Percentiles rank a stretch among this genome's conserved stretches.
Conservation (phyloP, 1,140 invertebrate species). For the Potamilus streckersoni region DNA sequence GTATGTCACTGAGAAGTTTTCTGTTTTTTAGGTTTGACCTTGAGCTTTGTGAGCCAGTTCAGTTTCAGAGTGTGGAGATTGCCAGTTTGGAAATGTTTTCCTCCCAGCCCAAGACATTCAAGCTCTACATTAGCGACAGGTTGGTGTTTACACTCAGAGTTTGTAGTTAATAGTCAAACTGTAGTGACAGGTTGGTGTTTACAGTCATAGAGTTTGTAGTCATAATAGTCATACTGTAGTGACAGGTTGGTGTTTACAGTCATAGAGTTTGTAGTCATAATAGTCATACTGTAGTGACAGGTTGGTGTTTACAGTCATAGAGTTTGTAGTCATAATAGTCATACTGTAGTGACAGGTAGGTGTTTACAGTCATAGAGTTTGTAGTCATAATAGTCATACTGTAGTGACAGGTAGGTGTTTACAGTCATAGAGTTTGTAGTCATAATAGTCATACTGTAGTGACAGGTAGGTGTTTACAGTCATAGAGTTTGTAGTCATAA, state of each 20-base stretch:
- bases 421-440: not conserved
- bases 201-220: not conserved
- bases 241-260: not conserved
- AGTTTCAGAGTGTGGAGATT: slow-evolving; percentile 85
- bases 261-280: not conserved
- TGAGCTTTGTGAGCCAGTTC: slow-evolving; percentile 97
- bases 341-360: not conserved
- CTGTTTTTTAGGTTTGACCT: slow-evolving; percentile 85
- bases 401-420: not conserved
- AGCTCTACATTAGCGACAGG: slow-evolving; percentile 81
- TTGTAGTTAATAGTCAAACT: not conserved
- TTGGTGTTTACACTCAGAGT: slow-evolving; percentile 29
- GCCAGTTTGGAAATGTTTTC: slow-evolving; percentile 99
- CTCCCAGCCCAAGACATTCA: slow-evolving; percentile 92
- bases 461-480: too few species aligned
- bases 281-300: not conserved
- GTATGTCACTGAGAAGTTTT: not conserved
- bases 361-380: not conserved
- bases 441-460: too few species aligned
- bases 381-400: not conserved
- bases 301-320: not conserved
- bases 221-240: not conserved
- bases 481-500: too few species aligned
- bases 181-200: not conserved
- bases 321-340: not conserved